These are phyloP conservation scores for Caloenas nicobarica DNA, from an alignment of 2,113 vertebrate genomes.

Conservation along the genomic window DNA sequence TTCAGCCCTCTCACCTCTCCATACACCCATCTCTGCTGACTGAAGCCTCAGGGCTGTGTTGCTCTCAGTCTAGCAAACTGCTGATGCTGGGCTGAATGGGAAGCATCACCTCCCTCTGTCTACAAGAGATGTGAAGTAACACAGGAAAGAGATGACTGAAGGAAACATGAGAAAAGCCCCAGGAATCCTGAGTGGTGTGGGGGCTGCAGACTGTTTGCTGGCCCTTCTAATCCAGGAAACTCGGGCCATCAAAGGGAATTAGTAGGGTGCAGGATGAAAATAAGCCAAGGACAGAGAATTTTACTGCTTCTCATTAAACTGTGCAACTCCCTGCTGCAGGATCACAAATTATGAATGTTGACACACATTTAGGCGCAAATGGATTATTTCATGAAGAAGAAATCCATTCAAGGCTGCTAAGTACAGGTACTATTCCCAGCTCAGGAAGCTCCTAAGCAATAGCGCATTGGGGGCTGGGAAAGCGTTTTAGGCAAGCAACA, in stretches of 20 bases:
- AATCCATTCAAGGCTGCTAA: neutral
- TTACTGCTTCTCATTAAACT: neutral
- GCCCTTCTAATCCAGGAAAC: neutral
- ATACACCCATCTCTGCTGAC: neutral
- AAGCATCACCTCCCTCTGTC: neutral
- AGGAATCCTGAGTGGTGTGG: accelerated
- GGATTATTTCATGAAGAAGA: neutral
- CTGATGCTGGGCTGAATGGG: neutral
- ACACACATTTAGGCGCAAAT: neutral
- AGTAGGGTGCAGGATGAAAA: neutral
- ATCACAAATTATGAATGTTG: neutral
- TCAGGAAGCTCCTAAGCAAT: neutral
- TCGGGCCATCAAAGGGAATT: neutral
- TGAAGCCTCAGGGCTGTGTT: neutral
- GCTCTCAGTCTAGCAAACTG: neutral
- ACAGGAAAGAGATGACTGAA: neutral
- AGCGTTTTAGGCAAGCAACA: neutral
- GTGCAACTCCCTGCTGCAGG: neutral
- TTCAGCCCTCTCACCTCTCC: neutral
- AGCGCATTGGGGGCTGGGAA: neutral
- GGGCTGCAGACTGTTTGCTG: neutral
- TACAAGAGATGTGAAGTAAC: neutral
- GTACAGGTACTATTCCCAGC: neutral
- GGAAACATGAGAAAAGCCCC: neutral
- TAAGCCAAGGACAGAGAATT: neutral